Evolutionary conservation across 2,113 vertebrate species (phyloP), one percentile per base, ranked within the genome.

Genomic region (Spheniscus mendiculus): DNA sequence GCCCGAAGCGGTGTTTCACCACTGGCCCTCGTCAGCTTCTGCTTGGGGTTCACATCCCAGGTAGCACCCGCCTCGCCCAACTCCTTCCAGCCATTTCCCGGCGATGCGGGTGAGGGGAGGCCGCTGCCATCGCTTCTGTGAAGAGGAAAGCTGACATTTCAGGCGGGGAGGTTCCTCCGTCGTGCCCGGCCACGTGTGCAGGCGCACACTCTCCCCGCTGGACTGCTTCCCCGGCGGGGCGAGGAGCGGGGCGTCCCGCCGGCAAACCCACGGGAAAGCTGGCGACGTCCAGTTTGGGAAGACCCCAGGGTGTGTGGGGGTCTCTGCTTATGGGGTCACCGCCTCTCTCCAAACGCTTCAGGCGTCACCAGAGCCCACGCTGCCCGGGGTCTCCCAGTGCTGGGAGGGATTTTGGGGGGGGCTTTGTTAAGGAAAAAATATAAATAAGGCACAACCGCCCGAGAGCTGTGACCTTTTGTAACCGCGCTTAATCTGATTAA

Each of bases 401-500:
- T 47, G 21, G 34, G 6, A 36, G 17, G 56, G 66, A 67, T 53
- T 59, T 26, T 2, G 16, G 9, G 22, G 30, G 2, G 14, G 5
- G 6, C 5, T 66, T 34, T 72, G 32, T 73, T 55, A 42, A 59
- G n/a, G 17, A 20, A 11, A 45, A 30, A 36, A 83, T 29, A 12
- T 1, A 17, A 42, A 7, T 34, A 40, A 20, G 34, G 40, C 26
- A 36, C 26, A 65, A 40, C 22, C 23, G 18, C 56, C 45, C 11
- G 38, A n/a, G 22, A 36, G 83, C 72, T 27, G 36, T 45, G 70
- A 79, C 53, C 61, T 69, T 84, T 19, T 6, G 47, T 22, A 74
- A 82, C 10, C 36, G 76, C 22, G 6, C 59, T 63, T 94, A 91
- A 96, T 90, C 78, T 55, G 94, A 81, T 95, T 87, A 88, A 65